These are phyloP conservation scores for Pampusana beccarii DNA, from an alignment of 2,113 vertebrate species.

Conservation along the genomic window DNA sequence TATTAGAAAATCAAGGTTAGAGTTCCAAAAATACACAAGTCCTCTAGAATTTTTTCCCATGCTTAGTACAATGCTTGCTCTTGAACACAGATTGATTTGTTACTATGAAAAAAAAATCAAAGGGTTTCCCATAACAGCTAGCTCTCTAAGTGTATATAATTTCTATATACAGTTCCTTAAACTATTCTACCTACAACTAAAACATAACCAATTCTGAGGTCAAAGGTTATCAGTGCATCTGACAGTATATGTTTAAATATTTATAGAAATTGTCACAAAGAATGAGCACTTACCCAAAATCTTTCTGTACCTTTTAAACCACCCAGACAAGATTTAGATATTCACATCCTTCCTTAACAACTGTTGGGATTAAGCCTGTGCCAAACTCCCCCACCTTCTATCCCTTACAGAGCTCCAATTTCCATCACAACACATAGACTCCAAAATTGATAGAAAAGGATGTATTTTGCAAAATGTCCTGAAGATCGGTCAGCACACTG, in stretches of 20 bases:
- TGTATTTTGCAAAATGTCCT: not conserved
- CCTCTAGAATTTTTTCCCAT: not conserved
- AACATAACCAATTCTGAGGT: not conserved
- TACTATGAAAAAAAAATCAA: not conserved
- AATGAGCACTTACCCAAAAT: not conserved
- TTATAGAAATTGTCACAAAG: conserved; percentile 2
- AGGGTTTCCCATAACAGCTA: not conserved
- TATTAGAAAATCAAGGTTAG: not conserved
- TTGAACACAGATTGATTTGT: not conserved
- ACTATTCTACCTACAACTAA: not conserved
- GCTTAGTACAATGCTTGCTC: not conserved
- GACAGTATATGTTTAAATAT: conserved; percentile 6
- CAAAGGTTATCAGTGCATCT: conserved; percentile 10
- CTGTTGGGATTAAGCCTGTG: not conserved
- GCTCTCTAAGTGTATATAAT: not conserved
- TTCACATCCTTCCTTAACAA: not conserved
- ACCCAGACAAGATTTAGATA: not conserved
- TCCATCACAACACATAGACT: not conserved
- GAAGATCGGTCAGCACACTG: not conserved
- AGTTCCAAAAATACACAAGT: not conserved
- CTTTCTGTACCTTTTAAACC: not conserved
- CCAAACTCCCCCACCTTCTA: not conserved
- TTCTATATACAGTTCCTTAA: not conserved
- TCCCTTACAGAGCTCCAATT: not conserved
- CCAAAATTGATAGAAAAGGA: not conserved